phyloP scores from a whole-genome alignment of 2,797 vertebrate genomes.

The Astyanax mexicanus region DNA sequence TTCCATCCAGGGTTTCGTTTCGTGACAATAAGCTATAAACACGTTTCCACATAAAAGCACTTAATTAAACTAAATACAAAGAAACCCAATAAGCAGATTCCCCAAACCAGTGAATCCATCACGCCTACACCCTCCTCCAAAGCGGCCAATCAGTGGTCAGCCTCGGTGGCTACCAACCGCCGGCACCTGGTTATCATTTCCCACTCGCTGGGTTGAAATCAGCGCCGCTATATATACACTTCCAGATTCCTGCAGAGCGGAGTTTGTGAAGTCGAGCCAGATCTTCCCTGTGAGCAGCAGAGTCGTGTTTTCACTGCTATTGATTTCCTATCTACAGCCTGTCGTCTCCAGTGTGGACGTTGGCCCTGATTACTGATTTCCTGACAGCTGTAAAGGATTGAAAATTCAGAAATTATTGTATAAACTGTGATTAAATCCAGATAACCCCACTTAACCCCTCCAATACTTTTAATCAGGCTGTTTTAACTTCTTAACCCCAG shows the following conservation, averaged over 20 bases:
- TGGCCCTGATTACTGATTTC: not conserved
- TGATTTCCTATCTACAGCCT: not conserved
- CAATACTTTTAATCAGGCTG: too few relatives aligned
- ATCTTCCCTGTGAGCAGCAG: not conserved
- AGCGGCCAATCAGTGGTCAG: not conserved
- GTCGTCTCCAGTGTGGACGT: not conserved
- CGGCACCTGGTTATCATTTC: conserved; percentile 18
- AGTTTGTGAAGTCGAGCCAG: not conserved
- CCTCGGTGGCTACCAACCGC: not conserved
- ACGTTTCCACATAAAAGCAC: not conserved
- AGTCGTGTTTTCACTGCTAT: not conserved
- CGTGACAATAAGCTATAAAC: not conserved
- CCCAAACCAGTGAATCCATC: not conserved
- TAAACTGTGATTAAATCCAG: too few relatives aligned
- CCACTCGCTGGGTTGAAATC: not conserved
- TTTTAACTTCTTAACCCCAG: too few relatives aligned
- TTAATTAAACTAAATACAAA: not conserved
- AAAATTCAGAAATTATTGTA: too few relatives aligned
- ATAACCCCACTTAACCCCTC: too few relatives aligned
- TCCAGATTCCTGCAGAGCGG: not conserved
- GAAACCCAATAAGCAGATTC: not conserved
- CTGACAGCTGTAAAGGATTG: too few relatives aligned
- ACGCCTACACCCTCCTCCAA: not conserved
- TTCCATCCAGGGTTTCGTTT: not conserved
- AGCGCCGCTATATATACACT: not conserved